phyloP scores from a whole-genome alignment of 2,888 invertebrate species.

The Coelinius sp. region DNA sequence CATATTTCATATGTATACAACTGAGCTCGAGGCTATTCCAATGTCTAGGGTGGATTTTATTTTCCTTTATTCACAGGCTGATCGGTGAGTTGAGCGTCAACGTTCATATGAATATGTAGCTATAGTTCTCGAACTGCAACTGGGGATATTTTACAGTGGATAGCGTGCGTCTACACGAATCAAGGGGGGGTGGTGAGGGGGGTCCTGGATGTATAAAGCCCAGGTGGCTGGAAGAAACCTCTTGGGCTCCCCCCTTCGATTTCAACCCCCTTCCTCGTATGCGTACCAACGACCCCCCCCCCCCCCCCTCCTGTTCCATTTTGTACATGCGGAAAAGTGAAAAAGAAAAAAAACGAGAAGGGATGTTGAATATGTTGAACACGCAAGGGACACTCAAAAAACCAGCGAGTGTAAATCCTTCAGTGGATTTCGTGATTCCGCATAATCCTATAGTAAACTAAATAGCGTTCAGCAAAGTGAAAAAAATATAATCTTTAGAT shows the following conservation, averaged over 20 bases:
- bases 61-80: not conserved
- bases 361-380: conserved; percentile 24
- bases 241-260: conserved; percentile 59
- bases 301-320: conserved; percentile 3
- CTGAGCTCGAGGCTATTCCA: not conserved
- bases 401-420: conserved; percentile 3
- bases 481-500: not conserved
- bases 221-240: conserved; percentile 50
- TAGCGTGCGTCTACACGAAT: conserved; percentile 51
- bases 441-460: conserved; percentile 11
- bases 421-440: conserved; percentile 36
- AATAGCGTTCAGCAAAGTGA: not conserved
- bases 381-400: conserved; percentile 24
- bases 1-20: conserved; percentile 17
- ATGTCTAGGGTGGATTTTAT: conserved; percentile 5
- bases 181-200: conserved; percentile 35
- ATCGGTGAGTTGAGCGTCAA: conserved; percentile 21
- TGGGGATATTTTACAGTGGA: conserved; percentile 51
- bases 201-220: conserved; percentile 60
- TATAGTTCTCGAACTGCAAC: conserved; percentile 9
- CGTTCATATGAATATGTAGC: conserved; percentile 17
- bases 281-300: conserved; percentile 28
- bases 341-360: not conserved
- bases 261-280: conserved; percentile 59
- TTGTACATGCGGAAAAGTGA: conserved; percentile 20